A percentile compares a stretch with the other conserved stretches of the same genome.
Evolutionary conservation across 2,888 invertebrate species (phyloP).

Genomic region (Cheilosia pagana): DNA sequence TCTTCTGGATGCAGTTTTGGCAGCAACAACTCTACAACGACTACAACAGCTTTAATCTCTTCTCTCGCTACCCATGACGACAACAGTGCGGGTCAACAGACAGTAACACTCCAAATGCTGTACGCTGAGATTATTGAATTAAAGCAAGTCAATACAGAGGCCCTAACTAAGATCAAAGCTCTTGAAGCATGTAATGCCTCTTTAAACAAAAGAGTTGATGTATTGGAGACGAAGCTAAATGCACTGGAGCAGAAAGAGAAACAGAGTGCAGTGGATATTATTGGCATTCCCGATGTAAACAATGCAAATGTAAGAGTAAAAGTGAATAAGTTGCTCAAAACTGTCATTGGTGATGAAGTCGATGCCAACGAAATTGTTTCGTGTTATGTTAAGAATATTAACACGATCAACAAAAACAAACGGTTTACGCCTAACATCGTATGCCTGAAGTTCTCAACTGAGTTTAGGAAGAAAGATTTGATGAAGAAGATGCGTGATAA

Average conservation of each 20-base stretch:
- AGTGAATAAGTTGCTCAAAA: not conserved
- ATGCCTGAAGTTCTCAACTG: not conserved
- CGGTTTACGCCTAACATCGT: not conserved
- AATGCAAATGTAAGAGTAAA: constrained; percentile 13
- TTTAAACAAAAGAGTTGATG: not conserved
- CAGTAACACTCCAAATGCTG: constrained; percentile 7
- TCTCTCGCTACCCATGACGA: not conserved
- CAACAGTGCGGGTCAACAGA: not conserved
- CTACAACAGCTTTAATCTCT: not conserved
- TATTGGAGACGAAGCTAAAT: constrained; percentile 16
- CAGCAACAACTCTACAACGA: not conserved
- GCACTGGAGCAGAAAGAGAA: constrained; percentile 16
- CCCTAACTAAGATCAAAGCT: no score
- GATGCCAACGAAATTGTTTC: no score
- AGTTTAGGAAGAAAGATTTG: constrained; percentile 1
- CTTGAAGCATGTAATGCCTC: constrained; percentile 17
- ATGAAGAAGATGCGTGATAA: constrained; percentile 25
- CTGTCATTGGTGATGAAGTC: constrained; percentile 11
- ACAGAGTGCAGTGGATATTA: constrained; percentile 17
- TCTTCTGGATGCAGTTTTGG: not conserved
- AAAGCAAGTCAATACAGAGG: no score
- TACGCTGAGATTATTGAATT: constrained; percentile 19
- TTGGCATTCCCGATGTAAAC: not conserved
- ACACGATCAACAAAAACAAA: not conserved
- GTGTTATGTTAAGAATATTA: constrained; percentile 8